Evolutionary conservation across 2,113 vertebrate species (phyloP).

Genomic region (Pleuronectes platessa): DNA sequence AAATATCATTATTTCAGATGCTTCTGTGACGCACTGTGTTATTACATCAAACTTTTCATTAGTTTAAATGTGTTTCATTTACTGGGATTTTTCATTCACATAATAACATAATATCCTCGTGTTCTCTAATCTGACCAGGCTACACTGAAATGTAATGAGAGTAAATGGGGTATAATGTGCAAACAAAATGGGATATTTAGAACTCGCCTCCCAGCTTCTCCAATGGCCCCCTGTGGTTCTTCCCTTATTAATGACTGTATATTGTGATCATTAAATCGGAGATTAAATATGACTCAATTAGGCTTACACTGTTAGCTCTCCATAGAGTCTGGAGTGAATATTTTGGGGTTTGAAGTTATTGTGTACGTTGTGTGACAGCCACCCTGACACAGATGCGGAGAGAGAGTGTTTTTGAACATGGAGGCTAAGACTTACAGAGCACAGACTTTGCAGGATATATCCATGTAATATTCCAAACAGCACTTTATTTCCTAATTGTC

Average conservation of each 20-base stretch:
- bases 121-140: slow-evolving; percentile 2
- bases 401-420: not conserved
- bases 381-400: not conserved
- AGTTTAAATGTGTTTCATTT: slow-evolving; percentile 67
- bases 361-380: slow-evolving; percentile 51
- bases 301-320: slow-evolving; percentile 7
- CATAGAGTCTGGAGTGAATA: no score
- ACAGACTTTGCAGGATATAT: not conserved
- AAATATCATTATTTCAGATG: slow-evolving; percentile 23
- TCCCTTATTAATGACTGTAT: slow-evolving; percentile 12
- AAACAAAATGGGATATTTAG: slow-evolving; percentile 45
- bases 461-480: not conserved
- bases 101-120: slow-evolving; percentile 32
- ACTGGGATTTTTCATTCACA: slow-evolving; percentile 40
- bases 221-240: not conserved
- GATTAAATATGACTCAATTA: slow-evolving; percentile 27
- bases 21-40: slow-evolving; percentile 33
- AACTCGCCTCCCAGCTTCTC: slow-evolving; percentile 17
- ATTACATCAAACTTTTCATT: slow-evolving; percentile 52
- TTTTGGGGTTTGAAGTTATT: slow-evolving; percentile 11
- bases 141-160: slow-evolving; percentile 38
- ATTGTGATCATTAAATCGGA: slow-evolving; percentile 24
- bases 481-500: not conserved
- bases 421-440: slow-evolving; percentile 2
- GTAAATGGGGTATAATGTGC: slow-evolving; percentile 28